Conservation (phyloP, 2,888 invertebrate species). For the Troilus luridus region DNA sequence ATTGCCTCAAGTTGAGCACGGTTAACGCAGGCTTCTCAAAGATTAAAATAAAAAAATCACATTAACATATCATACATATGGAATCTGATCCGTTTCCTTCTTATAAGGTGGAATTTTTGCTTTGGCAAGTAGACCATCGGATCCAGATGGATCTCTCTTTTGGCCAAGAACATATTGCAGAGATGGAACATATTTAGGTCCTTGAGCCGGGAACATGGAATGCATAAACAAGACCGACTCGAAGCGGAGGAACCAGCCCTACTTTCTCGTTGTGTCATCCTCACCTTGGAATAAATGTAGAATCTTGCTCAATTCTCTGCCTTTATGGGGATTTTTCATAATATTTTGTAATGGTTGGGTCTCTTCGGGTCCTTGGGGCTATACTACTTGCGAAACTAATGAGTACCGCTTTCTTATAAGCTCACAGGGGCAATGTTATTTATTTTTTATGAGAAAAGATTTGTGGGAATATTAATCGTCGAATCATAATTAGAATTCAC, state of each 20-base stretch:
- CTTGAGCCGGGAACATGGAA: slow-evolving; percentile 35
- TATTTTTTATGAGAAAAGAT: too few species aligned
- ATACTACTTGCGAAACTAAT: not conserved
- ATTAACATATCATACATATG: not conserved
- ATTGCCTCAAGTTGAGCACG: not conserved
- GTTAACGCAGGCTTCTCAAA: not conserved
- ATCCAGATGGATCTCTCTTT: not conserved
- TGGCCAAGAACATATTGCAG: not conserved
- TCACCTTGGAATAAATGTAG: slow-evolving; percentile 53
- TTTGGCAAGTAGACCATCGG: not conserved
- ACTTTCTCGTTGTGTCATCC: slow-evolving; percentile 51
- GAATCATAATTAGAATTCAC: too few species aligned
- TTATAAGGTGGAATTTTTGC: not conserved
- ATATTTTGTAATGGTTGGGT: slow-evolving; percentile 21
- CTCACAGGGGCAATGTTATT: too few species aligned
- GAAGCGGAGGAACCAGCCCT: slow-evolving; percentile 13
- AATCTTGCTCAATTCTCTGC: slow-evolving; percentile 14
- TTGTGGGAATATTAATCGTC: too few species aligned
- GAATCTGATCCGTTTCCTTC: not conserved
- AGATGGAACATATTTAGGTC: slow-evolving; percentile 21
- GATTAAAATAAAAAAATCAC: not conserved
- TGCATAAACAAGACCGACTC: slow-evolving; percentile 8
- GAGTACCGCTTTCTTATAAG: not conserved
- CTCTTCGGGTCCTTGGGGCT: not conserved
- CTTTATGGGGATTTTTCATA: slow-evolving; percentile 24